phyloP scores from a whole-genome alignment of 2,888 invertebrate genomes.

The Diaprepes abbreviatus region DNA sequence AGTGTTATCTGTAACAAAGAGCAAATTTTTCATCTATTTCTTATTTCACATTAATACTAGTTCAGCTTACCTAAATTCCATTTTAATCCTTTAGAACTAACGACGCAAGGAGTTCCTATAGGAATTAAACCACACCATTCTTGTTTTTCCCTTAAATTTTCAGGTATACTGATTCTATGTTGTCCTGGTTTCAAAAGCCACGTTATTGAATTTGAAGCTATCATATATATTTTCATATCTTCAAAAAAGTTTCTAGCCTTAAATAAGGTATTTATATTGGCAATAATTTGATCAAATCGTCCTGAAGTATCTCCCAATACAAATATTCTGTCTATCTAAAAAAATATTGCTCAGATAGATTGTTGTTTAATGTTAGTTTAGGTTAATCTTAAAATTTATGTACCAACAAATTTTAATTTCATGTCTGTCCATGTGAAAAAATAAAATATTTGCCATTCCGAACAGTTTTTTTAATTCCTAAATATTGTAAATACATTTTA shows the following conservation, averaged over 20 bases:
- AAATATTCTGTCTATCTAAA: slow-evolving; percentile 75
- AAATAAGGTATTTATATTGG: slow-evolving; percentile 83
- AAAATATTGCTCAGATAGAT: no score
- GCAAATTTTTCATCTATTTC: no score
- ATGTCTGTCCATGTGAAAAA: no score
- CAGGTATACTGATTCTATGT: slow-evolving; percentile 78
- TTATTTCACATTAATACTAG: no score
- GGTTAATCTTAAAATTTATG: no score
- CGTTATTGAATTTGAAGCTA: slow-evolving; percentile 78
- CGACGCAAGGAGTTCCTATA: slow-evolving; percentile 74
- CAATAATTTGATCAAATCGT: slow-evolving; percentile 85
- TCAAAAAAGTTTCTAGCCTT: slow-evolving; percentile 69
- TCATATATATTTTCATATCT: slow-evolving; percentile 71
- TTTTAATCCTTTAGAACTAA: slow-evolving; percentile 85
- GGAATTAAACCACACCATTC: slow-evolving; percentile 88
- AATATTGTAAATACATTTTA: no score
- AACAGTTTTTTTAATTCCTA: no score
- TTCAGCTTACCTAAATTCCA: slow-evolving; percentile 87
- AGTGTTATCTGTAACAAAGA: slow-evolving; percentile 72
- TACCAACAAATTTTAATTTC: no score
- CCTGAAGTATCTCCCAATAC: slow-evolving; percentile 80
- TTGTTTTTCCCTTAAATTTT: slow-evolving; percentile 69
- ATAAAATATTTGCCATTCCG: no score
- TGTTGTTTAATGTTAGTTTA: no score
- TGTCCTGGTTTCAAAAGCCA: slow-evolving; percentile 82